Evolutionary conservation across 2,797 vertebrate genomes (phyloP), one percentile per base, ranked within the genome.

Genomic region (Cercopithecus neglectus): DNA sequence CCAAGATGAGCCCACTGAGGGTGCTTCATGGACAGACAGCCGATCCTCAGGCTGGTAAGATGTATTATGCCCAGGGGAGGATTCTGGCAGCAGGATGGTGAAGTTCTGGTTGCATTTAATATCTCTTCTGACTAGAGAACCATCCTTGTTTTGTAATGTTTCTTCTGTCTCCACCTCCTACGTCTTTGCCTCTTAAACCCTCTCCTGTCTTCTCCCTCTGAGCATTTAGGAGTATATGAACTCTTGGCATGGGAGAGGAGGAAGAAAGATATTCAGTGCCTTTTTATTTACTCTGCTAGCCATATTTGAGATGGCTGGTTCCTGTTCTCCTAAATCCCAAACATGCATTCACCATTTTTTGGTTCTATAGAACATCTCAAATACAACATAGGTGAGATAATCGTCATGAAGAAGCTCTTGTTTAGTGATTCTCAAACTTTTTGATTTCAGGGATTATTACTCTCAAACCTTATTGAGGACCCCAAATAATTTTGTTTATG

Each of bases 231-330:
- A 72, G 33, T 24, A 2, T 36, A 6, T 36, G 30, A 16, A 50
- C 10, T 91, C 81, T 94, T 36, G 50, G 74, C 17, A 81, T 39
- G 22, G 24, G 28, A 91, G 19, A 93, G 7, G 41, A 79, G 11
- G 5, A 28, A 74, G 39, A 41, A 64, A 83, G 24, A 46, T 9
- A 84, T 48, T 33, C 55, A n/a, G 13, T 24, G 10, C 8, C 19
- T 67, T 95, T 75, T 93, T 33, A 46, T 85, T 78, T 93, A 91
- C 46, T 95, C 84, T 88, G 41, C 46, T 84, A 92, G 87, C 14
- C 21, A 1, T 46, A 74, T 92, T 41, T 48, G 41, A 61, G 50
- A 44, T n/a, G 89, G 22, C 36, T n/a, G 30, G 44, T 53, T 46
- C n/a, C 26, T 50, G 13, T 10, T 39, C 10, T 30, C 14, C 50